Evolutionary conservation across 23 tunicate genomes (phyloP), one percentile per base, ranked within the genome.

Genomic region (Trididemnum miniatum): DNA sequence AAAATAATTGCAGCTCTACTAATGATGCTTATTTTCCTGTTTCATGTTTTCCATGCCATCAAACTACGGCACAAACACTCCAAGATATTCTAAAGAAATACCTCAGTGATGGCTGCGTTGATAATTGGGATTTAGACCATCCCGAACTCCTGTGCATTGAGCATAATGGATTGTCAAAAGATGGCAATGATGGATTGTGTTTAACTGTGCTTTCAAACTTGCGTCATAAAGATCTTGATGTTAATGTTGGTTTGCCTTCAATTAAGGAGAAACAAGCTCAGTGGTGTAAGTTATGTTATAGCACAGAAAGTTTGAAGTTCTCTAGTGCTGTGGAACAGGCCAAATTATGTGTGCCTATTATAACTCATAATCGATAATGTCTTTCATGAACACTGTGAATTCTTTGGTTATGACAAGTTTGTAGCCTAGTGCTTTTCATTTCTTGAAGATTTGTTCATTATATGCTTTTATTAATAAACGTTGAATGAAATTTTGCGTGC

Each of bases 91-190:
- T 77, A 3, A 37, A 31, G 12, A 27, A 15, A 25, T 54, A 36
- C 35, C 54, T 77, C 9, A 22, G 5, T 34, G 37, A 77, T 52
- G 5, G 25, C 12, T 31, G 18, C 4, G 12, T 2, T 22, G 54
- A 77, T 4, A 20, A 9, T 2, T 77, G 82, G 67, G 9, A 25
- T 9, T 12, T 38, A 27, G 32, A n/a, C 0, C 71, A 77, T 7
- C 32, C n/a, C 7, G 89, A 83, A 27, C 12, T 85, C 2, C 36
- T 85, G 31, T 72, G 78, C 20, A 35, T 85, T 0, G 83, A 85
- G 32, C 89, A 85, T 51, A 49, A 28, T 32, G 89, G 89, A n/a
- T 0, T 65, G 30, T 77, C 83, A 20, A 35, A 35, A 1, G 28
- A 22, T 1, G 51, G 33, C 12, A 5, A 1, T 29, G 89, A 85